Base-by-base conservation (phyloP, 2,888 invertebrate species). In the Onchidella celtica region DNA sequence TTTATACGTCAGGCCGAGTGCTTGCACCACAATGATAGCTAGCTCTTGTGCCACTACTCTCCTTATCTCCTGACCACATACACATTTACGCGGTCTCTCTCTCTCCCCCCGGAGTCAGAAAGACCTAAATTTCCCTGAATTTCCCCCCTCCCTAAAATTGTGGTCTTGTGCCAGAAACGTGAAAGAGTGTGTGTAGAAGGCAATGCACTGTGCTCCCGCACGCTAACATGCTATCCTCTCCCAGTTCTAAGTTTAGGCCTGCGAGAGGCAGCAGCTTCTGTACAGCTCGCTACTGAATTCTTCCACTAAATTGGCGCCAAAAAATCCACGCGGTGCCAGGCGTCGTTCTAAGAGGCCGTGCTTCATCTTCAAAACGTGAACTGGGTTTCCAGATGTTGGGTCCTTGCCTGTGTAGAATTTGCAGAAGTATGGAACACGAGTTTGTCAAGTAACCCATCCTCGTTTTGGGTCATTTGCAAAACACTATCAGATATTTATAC, bases 261-360 rank as follows among this genome's bases (percentile, higher is more conserved):
- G 47, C 59, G n/a, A n/a, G n/a, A n/a, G n/a, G n/a, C n/a, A n/a
- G n/a, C n/a, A n/a, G 68, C 57, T 72, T 32, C 59, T 24, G 59
- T 59, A n/a, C 14, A n/a, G 14, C 59, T 59, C 9, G 72, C 72
- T 72, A 72, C 72, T 72, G 72, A 72, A 72, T 72, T 72, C 72
- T 72, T 72, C 34, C 57, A 32, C 72, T 36, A 72, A 57, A 6
- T 72, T n/a, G 72, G 72, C 72, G 72, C 72, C 72, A 59, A 72
- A 47, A 17, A 24, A 27, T 9, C 6, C 47, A 11, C 36, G 40
- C 69, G 47, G 27, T 47, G 24, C 69, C 69, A 69, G 69, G 27
- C 69, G 38, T n/a, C 47, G 17, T 47, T 17, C 47, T 47, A 17
- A 47, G 17, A 47, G 47, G 9, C 47, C 17, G 6, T 47, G 47